Conservation (phyloP, 2,797 vertebrate species). For the Hylomyscus alleni region DNA sequence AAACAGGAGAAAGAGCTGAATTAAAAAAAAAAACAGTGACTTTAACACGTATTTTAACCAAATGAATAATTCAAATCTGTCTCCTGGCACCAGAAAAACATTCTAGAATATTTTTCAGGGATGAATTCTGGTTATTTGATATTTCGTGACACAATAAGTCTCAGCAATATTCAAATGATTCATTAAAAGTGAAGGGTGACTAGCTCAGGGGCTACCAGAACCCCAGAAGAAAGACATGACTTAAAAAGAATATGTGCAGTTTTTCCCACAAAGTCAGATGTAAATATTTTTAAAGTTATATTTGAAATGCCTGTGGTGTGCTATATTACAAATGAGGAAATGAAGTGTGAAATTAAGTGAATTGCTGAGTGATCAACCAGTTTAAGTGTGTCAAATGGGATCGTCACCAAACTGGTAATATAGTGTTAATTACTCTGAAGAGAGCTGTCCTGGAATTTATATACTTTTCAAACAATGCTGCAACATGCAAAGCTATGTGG, state of each 20-base stretch:
- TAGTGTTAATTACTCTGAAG: conserved; percentile 48
- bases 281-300: conserved; percentile 57
- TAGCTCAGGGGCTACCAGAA: conserved; percentile 57
- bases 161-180: conserved; percentile 64
- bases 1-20: conserved; percentile 40
- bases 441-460: conserved; percentile 10
- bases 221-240: conserved; percentile 48
- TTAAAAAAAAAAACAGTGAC: neutral
- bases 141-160: conserved; percentile 47
- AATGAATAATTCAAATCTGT: conserved; percentile 69
- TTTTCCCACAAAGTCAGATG: conserved; percentile 55
- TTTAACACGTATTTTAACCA: conserved; percentile 67
- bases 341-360: conserved; percentile 73
- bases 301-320: conserved; percentile 68
- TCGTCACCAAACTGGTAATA: conserved; percentile 55
- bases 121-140: conserved; percentile 64
- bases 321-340: conserved; percentile 71
- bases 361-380: conserved; percentile 70
- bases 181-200: conserved; percentile 57
- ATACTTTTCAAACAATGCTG: conserved; percentile 50
- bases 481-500: conserved; percentile 23
- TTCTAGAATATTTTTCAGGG: conserved; percentile 73
- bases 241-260: conserved; percentile 46
- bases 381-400: conserved; percentile 73
- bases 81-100: conserved; percentile 70